Evolutionary conservation across 2,113 vertebrate genomes (phyloP).

Genomic region (Pygoscelis adeliae): DNA sequence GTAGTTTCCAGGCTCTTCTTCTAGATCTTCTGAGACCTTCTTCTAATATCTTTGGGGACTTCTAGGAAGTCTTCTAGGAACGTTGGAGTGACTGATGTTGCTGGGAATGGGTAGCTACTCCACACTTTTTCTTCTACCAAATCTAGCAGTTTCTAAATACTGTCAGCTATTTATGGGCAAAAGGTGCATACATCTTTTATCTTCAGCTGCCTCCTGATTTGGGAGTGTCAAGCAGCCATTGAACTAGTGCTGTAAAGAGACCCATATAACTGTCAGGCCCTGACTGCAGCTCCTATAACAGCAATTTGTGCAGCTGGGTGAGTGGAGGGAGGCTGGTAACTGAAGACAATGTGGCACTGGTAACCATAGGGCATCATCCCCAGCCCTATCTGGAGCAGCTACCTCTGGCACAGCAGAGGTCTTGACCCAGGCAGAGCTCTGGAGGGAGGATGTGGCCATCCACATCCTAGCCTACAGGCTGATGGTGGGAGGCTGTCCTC

Average conservation of each 20-base stretch:
- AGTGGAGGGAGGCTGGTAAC: not conserved
- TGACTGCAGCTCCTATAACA: not conserved
- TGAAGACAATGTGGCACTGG: not conserved
- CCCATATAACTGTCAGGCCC: not conserved
- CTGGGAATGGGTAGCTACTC: not conserved
- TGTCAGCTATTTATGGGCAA: not conserved
- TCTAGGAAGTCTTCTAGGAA: not conserved
- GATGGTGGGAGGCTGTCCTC: not conserved
- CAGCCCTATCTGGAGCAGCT: not conserved
- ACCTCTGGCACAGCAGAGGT: not conserved
- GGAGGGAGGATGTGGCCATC: not conserved
- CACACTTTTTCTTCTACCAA: not conserved
- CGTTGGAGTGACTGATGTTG: not conserved
- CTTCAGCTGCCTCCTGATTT: not conserved
- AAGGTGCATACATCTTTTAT: accelerated
- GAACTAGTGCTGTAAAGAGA: not conserved
- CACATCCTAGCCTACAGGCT: not conserved
- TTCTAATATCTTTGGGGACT: not conserved
- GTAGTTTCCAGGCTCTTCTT: not conserved
- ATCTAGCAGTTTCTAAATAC: not conserved
- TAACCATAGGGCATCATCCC: not conserved
- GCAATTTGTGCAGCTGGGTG: not conserved
- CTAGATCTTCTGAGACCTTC: not conserved
- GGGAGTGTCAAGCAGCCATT: not conserved
- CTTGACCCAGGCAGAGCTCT: not conserved